phyloP scores from a whole-genome alignment of 1,140 invertebrate species.

The Ridgeia piscesae region DNA sequence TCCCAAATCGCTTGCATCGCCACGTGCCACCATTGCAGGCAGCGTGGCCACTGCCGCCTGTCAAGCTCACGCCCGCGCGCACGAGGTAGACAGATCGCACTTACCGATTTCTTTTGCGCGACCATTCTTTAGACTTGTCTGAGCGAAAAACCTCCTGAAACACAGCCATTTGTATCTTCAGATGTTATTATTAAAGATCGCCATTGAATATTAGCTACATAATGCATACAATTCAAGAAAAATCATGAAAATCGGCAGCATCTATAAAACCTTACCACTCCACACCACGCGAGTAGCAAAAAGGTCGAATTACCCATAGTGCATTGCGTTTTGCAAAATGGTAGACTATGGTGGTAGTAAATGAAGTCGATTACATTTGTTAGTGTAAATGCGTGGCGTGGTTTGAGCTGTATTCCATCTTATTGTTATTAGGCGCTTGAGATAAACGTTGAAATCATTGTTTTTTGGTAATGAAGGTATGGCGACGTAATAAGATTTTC shows the following conservation, averaged over 20 bases:
- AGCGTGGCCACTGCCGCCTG: background rate
- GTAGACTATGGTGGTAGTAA: background rate
- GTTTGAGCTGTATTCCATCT: background rate
- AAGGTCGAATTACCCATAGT: background rate
- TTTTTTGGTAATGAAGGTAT: background rate
- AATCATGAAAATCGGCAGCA: background rate
- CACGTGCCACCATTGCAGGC: background rate
- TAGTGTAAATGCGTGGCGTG: background rate
- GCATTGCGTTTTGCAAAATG: background rate
- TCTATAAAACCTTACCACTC: background rate
- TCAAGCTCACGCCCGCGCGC: background rate
- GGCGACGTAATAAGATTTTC: background rate
- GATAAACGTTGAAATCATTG: background rate
- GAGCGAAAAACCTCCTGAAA: background rate
- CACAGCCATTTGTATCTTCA: background rate
- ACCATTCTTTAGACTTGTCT: constrained; percentile 35
- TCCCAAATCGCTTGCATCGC: background rate
- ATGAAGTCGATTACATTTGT: background rate
- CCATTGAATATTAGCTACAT: background rate
- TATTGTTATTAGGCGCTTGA: background rate
- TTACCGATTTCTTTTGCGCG: constrained; percentile 45
- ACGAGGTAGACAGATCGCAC: constrained; percentile 21
- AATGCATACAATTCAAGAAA: background rate
- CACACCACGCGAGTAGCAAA: background rate
- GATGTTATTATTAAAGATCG: background rate